Base-by-base conservation (phyloP, 37 sponge, comb jelly and placozoan genomes). In the Tethya wilhelma region DNA sequence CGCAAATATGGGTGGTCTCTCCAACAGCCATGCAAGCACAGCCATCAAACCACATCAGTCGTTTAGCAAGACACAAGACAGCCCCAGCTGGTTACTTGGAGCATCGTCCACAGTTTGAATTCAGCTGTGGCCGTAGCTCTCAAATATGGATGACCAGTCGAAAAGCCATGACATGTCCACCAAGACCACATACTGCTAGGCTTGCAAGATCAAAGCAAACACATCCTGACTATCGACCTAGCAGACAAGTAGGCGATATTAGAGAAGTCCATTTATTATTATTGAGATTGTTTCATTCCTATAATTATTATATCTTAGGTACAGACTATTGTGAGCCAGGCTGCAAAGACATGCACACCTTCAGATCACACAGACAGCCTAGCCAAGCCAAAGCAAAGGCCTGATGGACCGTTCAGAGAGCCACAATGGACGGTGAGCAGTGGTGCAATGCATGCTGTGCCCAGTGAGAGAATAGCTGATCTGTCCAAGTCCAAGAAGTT, bases 81-180 rank as follows among this genome's bases (percentile, higher is more conserved):
- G 66, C 79, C 14, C 83, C 85, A 57, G 29, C 75, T n/a, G 80
- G 56, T 45, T 86, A 78, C 74, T 31, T 78, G 23, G 64, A 76
- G 33, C 76, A 88, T 74, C 77, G 81, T 59, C 64, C 84, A 0
- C 84, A 84, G 80, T 93, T 74, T 82, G 69, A 59, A 46, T 90
- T 74, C 83, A 90, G 93, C 59, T 91, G 94, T 89, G 97, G 97
- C 1, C 69, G 97, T 0, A 73, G 53, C 33, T 93, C 94, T 23
- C 79, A 90, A 6, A 86, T 97, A 29, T 88, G 91, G 94, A 38
- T 55, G 0, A 56, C 81, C 9, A 82, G 75, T 32, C 34, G 28
- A 46, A 17, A 73, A 6, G 91, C 97, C 56, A 81, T 55, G 62
- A 45, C 12, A 26, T 78, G 77, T 46, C 36, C 36, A n/a, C 41